phyloP scores from a whole-genome alignment of 2,113 vertebrate species.

The Vanacampus margaritifer region DNA sequence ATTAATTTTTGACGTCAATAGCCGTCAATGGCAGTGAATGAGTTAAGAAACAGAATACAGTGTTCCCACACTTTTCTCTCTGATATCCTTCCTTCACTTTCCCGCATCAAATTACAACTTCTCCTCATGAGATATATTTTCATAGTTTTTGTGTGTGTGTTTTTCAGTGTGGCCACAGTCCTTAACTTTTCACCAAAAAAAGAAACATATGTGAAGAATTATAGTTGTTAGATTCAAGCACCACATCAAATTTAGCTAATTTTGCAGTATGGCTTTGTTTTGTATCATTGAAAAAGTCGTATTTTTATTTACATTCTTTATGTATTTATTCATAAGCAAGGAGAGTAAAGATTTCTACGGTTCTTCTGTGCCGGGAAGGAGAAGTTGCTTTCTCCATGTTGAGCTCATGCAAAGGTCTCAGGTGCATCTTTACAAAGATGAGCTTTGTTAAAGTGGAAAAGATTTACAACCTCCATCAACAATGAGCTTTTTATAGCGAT shows the following conservation, averaged over 20 bases:
- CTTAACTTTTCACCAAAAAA: not conserved
- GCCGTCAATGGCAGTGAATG: too few relatives aligned
- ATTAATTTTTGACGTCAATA: too few relatives aligned
- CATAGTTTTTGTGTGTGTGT: too few relatives aligned
- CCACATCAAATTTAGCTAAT: not conserved
- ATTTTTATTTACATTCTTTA: too few relatives aligned
- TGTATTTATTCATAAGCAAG: constrained; percentile 8
- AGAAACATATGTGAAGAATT: not conserved
- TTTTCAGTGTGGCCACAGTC: too few relatives aligned
- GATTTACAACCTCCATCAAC: constrained; percentile 24
- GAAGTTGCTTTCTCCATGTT: constrained; percentile 39
- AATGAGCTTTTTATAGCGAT: constrained; percentile 37
- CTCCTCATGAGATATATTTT: too few relatives aligned
- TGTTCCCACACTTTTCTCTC: too few relatives aligned
- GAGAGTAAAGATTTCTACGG: constrained; percentile 14
- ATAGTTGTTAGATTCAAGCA: not conserved
- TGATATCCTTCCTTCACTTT: too few relatives aligned
- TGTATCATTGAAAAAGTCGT: too few relatives aligned
- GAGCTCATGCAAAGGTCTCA: constrained; percentile 63
- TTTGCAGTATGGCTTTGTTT: too few relatives aligned
- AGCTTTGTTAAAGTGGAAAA: constrained; percentile 49
- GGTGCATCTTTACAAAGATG: constrained; percentile 67
- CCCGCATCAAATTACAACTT: too few relatives aligned
- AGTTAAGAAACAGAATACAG: too few relatives aligned
- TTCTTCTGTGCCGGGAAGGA: constrained; percentile 32